Evolutionary conservation across 2,113 vertebrate genomes (phyloP).

Genomic region (Marmota monax): DNA sequence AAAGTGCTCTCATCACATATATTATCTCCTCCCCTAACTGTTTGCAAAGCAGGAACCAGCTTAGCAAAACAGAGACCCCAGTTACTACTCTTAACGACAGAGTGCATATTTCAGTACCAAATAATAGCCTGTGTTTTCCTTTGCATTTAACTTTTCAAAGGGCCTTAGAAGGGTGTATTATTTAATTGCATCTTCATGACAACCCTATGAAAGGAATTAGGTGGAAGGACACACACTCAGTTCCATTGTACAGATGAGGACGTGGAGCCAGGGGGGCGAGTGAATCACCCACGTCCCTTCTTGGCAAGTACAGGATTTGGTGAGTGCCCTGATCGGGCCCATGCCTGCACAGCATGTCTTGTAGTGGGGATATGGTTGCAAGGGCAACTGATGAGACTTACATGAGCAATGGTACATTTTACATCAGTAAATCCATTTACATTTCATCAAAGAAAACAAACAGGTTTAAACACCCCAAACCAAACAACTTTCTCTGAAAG

Average conservation of each 20-base stretch:
- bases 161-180: neutral
- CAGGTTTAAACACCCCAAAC: neutral
- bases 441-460: slow-evolving; percentile 18
- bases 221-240: neutral
- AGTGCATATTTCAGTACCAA: slow-evolving; percentile 22
- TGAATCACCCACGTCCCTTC: rapidly evolving
- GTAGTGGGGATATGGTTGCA: neutral
- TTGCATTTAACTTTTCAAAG: slow-evolving; percentile 59
- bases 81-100: slow-evolving; percentile 18
- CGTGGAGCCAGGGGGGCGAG: rapidly evolving
- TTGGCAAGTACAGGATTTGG: neutral
- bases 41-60: slow-evolving; percentile 65
- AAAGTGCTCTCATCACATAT: slow-evolving; percentile 57
- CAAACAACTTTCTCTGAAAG: neutral
- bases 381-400: neutral
- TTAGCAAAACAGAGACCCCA: slow-evolving; percentile 56
- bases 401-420: neutral
- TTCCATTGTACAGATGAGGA: neutral
- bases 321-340: neutral
- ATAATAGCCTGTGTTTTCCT: slow-evolving; percentile 62
- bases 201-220: neutral
- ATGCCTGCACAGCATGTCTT: neutral
- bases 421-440: neutral
- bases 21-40: slow-evolving; percentile 58
- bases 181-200: slow-evolving; percentile 44